These are phyloP conservation scores for Thalpophila matura DNA, from an alignment of 2,888 invertebrate genomes.

Conservation along the genomic window DNA sequence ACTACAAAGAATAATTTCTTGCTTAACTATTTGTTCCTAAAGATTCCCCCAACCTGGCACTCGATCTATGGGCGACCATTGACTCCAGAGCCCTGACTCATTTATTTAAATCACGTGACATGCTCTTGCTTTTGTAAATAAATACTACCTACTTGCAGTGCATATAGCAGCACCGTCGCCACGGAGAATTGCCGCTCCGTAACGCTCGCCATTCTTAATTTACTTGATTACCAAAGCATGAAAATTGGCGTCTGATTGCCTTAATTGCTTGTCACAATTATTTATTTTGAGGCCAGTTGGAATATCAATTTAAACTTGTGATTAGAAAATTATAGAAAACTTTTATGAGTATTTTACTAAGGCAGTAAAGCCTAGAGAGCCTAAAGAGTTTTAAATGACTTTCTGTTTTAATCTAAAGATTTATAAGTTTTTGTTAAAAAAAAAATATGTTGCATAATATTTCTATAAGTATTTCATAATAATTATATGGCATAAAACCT, in stretches of 20 bases:
- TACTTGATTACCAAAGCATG: constrained; percentile 50
- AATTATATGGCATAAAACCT: neutral
- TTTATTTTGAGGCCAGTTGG: constrained; percentile 13
- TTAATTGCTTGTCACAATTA: constrained; percentile 48
- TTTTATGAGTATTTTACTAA: too few species aligned
- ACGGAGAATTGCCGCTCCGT: constrained; percentile 15
- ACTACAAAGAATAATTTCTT: too few species aligned
- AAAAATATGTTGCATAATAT: too few species aligned
- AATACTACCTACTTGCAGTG: constrained; percentile 6
- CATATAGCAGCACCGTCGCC: constrained; percentile 1
- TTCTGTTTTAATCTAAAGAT: too few species aligned
- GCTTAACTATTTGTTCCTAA: too few species aligned
- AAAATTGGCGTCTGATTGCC: constrained; percentile 47
- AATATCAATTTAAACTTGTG: neutral
- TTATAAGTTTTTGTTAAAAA: too few species aligned
- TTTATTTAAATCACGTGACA: neutral
- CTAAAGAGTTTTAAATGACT: too few species aligned
- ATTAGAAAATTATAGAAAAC: neutral
- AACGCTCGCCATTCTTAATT: constrained; percentile 44
- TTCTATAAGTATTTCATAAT: too few species aligned
- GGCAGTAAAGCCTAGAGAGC: too few species aligned
- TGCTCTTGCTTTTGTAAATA: constrained; percentile 5
- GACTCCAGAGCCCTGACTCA: too few species aligned
- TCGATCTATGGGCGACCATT: too few species aligned
- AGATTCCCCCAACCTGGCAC: too few species aligned